phyloP scores from a whole-genome alignment of 2,888 invertebrate genomes.

The Tipula confusa region DNA sequence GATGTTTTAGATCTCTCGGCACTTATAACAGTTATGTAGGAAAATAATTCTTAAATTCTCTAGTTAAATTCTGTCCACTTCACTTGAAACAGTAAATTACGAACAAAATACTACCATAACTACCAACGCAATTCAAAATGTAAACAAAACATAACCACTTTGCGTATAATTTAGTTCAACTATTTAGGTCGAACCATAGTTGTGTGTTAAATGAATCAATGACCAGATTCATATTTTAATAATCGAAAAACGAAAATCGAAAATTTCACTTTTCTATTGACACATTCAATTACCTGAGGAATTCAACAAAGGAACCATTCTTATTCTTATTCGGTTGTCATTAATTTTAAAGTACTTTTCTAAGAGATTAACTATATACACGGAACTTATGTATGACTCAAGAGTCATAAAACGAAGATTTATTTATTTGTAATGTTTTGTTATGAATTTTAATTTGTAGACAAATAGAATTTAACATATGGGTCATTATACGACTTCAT shows the following conservation, averaged over 20 bases:
- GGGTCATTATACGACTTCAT: too few species aligned
- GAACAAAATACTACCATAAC: too few species aligned
- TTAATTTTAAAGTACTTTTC: neutral
- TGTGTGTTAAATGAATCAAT: neutral
- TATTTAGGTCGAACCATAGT: neutral
- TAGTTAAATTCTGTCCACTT: too few species aligned
- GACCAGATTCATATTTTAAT: neutral
- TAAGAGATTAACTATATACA: neutral
- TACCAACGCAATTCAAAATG: neutral
- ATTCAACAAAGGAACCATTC: constrained; percentile 7
- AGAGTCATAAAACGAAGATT: neutral
- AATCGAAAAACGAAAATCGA: neutral
- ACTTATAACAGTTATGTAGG: too few species aligned
- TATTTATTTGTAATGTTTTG: neutral
- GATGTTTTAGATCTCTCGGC: too few species aligned
- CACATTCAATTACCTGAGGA: neutral
- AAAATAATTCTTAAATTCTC: too few species aligned
- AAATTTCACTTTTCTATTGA: constrained; percentile 1
- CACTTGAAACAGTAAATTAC: too few species aligned
- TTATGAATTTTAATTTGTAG: neutral
- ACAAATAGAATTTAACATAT: neutral
- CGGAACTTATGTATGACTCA: neutral
- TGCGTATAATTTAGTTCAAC: neutral
- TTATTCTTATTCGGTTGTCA: neutral
- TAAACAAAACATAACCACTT: neutral